These are phyloP conservation scores for Lutjanus erythropterus DNA, from an alignment of 2,113 vertebrate genomes.

Conservation along the genomic window DNA sequence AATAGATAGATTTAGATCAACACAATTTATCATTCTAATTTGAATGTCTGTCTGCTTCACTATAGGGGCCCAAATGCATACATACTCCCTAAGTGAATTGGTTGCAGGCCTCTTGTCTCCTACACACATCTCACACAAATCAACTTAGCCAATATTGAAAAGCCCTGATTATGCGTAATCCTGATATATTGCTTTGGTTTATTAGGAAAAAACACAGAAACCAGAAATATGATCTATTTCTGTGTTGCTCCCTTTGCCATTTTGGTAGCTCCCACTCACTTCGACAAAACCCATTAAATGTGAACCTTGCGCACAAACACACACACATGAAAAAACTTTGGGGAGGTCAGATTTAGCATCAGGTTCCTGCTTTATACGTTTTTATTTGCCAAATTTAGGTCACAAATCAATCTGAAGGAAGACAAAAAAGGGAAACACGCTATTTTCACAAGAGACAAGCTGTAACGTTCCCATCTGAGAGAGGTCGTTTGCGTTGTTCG, in stretches of 20 bases:
- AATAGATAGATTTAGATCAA: conserved; percentile 52
- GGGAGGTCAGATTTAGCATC: conserved; percentile 80
- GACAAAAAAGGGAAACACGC: conserved; percentile 57
- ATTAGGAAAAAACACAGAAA: conserved; percentile 81
- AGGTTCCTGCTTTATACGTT: conserved; percentile 77
- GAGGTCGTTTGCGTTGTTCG: conserved; percentile 70
- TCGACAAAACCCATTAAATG: conserved; percentile 78
- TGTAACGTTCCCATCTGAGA: conserved; percentile 77
- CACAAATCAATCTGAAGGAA: conserved; percentile 76
- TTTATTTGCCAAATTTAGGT: conserved; percentile 80
- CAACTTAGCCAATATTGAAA: conserved; percentile 83
- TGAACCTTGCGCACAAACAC: conserved; percentile 52
- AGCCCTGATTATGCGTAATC: conserved; percentile 83
- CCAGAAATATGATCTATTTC: conserved; percentile 82
- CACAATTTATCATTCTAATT: conserved; percentile 69
- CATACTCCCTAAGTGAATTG: conserved; percentile 67
- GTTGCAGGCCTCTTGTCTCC: conserved; percentile 71
- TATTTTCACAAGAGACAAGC: conserved; percentile 49
- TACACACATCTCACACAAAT: conserved; percentile 79
- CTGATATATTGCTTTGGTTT: conserved; percentile 87
- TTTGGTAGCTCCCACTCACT: conserved; percentile 81
- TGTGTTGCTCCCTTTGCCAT: conserved; percentile 78
- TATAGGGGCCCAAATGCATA: conserved; percentile 71
- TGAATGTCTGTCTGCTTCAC: conserved; percentile 67
- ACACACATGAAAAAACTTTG: conserved; percentile 57